phyloP scores from a whole-genome alignment of 2,888 invertebrate genomes.

The Polydesmus complanatus region DNA sequence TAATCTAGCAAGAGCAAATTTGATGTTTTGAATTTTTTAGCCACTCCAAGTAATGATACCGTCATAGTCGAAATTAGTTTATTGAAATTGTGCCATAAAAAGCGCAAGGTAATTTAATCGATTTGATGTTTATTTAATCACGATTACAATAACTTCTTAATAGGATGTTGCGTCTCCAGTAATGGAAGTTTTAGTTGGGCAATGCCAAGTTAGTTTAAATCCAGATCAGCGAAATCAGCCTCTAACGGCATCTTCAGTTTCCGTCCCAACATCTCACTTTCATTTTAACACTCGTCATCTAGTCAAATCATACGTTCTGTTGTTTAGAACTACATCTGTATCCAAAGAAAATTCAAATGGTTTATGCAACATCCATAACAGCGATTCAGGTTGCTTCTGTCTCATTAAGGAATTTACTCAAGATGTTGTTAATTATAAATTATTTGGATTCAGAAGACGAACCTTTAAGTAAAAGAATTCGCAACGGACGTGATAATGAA shows the following conservation, averaged over 20 bases:
- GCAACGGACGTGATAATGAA: slow-evolving; percentile 16
- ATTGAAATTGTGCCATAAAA: slow-evolving; percentile 17
- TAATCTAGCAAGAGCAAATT: slow-evolving; percentile 16
- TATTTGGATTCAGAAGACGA: slow-evolving; percentile 22
- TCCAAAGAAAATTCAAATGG: slow-evolving; percentile 25
- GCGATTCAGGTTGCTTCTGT: slow-evolving; percentile 21
- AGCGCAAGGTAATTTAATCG: background rate
- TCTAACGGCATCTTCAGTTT: slow-evolving; percentile 56
- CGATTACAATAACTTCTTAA: background rate
- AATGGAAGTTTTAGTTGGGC: slow-evolving; percentile 26
- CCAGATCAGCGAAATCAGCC: slow-evolving; percentile 27
- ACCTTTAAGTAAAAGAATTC: slow-evolving; percentile 22
- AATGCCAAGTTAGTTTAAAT: slow-evolving; percentile 29
- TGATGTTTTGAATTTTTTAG: slow-evolving; percentile 5
- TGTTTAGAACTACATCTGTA: slow-evolving; percentile 51
- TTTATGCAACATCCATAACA: slow-evolving; percentile 26
- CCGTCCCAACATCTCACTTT: slow-evolving; percentile 74
- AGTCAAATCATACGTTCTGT: slow-evolving; percentile 66
- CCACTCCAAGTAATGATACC: slow-evolving; percentile 21
- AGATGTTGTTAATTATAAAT: background rate
- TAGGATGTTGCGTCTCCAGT: slow-evolving; percentile 26
- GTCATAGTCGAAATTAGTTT: slow-evolving; percentile 11
- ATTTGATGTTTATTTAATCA: slow-evolving; percentile 2
- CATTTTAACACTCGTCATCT: slow-evolving; percentile 60
- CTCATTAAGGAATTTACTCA: background rate